Evolutionary conservation across 2,888 invertebrate genomes (phyloP), one percentile per base, ranked within the genome.

Genomic region (Dicyrtoma fusca): DNA sequence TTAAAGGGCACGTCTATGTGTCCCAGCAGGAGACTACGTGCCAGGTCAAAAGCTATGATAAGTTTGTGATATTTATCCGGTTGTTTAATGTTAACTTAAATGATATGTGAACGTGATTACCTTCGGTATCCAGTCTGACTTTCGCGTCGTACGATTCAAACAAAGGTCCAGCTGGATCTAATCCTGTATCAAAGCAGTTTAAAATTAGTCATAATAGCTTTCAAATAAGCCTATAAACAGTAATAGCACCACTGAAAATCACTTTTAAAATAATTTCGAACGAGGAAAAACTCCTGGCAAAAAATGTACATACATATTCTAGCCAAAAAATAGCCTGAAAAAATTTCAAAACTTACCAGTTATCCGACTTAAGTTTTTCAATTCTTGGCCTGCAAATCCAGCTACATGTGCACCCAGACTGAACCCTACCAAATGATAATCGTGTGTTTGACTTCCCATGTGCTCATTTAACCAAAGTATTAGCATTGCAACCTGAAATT

Each of bases 381-480:
- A 84, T 83, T 94, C 92, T 0, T 92, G 90, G 0, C 95, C 95
- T 0, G 95, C 91, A 82, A 94, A 95, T 14, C 78, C 78, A 0
- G 95, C 94, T 0, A 93, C 94, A 82, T 95, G 95, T 0, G 95
- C 95, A 0, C 95, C 95, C 74, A 95, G 86, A 82, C 94, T 94
- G 83, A 95, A 95, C 13, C 94, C 95, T 72, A 95, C 94, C 55
- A 95, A 84, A 82, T 95, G 95, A 44, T 94, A 90, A 78, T 89
- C 90, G 77, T 90, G 88, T 74, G 91, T 74, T 17, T 65, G 66
- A 47, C 69, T 69, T 49, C 74, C 74, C 57, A 76, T 55, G 17
- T 73, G 64, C 49, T 76, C 74, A 47, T 74, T 76, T 49, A 76
- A 55, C 76, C 76, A 76, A 34, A 72, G 64, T 25, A 76, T 71